Base-by-base conservation (phyloP, 1,140 invertebrate genomes). In the Cydia amplana region DNA sequence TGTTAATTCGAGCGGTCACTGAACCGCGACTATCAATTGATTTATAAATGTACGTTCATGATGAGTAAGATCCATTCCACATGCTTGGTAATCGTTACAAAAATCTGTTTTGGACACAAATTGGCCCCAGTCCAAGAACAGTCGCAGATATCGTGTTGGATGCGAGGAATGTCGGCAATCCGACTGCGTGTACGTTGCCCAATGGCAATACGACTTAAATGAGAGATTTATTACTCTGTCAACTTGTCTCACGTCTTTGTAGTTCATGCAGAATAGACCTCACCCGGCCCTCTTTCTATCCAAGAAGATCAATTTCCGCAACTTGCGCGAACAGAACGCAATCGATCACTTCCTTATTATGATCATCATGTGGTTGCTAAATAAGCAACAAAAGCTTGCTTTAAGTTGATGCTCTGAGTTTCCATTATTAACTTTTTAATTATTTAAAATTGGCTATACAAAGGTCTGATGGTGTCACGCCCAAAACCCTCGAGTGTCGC, bases 121-220 rank as follows among this genome's bases (percentile, higher is more conserved):
- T 88, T 90, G 88, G 88, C 87, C 73, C 18, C 7, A 51, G 63
- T 85, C 88, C 88, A 89, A 80, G 49, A 72, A 77, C 49, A 74
- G 74, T 81, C 76, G 79, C 81, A 81, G 83, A 85, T 87, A 87
- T 83, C 80, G 77, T 85, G 82, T 83, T 86, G 83, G 85, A 86
- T 82, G 84, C 75, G 64, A 81, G 79, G 80, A 82, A 74, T 81
- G 82, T 82, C 84, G 79, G 77, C 81, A 81, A 79, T 79, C 82
- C 76, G 77, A 84, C 78, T 80, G 77, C 78, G 77, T 82, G 82
- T 84, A 85, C 81, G 84, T 84, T 80, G 81, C 79, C 80, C 76
- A 75, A 73, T 78, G 79, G 80, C 79, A 74, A 72, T 75, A 79
- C 18, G 43, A 73, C 18, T 49, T 73, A 73, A 73, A 46, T 73